phyloP scores from a whole-genome alignment of 2,888 invertebrate genomes.

The Homarus gammarus region DNA sequence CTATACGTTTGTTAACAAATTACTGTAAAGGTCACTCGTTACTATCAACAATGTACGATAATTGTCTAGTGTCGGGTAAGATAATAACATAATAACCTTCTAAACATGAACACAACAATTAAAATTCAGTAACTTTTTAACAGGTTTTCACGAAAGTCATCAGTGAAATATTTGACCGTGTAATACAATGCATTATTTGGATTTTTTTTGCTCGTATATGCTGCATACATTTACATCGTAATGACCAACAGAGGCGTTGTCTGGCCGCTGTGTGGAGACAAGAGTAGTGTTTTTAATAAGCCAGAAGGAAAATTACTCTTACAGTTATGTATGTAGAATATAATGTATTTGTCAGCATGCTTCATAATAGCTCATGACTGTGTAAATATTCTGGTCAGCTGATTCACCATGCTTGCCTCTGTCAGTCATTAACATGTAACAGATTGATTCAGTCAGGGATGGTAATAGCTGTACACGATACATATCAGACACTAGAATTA shows the following conservation, averaged over 20 bases:
- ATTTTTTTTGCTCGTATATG: not conserved
- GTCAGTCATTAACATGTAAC: too few relatives aligned
- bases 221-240: not conserved
- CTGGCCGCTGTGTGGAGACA: not conserved
- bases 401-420: too few relatives aligned
- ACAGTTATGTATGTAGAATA: too few relatives aligned
- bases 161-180: not conserved
- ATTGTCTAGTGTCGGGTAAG: not conserved
- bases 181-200: not conserved
- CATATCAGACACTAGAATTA: too few relatives aligned
- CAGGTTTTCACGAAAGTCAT: not conserved
- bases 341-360: too few relatives aligned
- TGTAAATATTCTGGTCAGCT: too few relatives aligned
- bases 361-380: too few relatives aligned
- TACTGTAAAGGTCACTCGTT: too few relatives aligned
- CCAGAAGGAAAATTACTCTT: too few relatives aligned
- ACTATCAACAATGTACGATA: not conserved
- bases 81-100: not conserved
- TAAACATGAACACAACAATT: not conserved
- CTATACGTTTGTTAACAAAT: too few relatives aligned
- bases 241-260: not conserved
- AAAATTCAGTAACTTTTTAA: not conserved
- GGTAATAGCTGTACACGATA: too few relatives aligned
- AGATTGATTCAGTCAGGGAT: too few relatives aligned
- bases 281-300: not conserved